These are phyloP conservation scores for Philaethria dido DNA, from an alignment of 2,888 invertebrate genomes.

Conservation along the genomic window DNA sequence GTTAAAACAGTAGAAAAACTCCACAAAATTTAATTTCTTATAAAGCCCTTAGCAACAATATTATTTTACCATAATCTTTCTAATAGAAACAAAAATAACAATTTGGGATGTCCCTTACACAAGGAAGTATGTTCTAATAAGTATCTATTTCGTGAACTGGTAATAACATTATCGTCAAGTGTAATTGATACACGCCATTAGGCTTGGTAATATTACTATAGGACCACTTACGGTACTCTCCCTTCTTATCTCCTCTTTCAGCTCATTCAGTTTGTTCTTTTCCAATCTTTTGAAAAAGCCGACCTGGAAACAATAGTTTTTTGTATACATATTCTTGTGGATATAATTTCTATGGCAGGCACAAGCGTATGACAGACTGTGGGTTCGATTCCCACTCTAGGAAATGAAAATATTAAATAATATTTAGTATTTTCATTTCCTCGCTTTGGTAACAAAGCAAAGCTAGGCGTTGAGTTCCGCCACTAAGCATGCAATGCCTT, in stretches of 20 bases:
- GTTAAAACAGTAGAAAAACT: too few relatives aligned
- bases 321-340: too few relatives aligned
- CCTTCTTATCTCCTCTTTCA: conserved; percentile 53
- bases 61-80: not conserved
- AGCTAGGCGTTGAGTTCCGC: too few relatives aligned
- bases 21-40: not conserved
- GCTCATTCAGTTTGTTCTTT: conserved; percentile 55
- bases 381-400: too few relatives aligned
- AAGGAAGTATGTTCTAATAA: not conserved
- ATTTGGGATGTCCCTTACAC: not conserved
- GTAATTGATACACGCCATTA: conserved; percentile 26
- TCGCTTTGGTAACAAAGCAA: too few relatives aligned
- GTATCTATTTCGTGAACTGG: not conserved
- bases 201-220: conserved; percentile 20
- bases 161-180: conserved; percentile 18
- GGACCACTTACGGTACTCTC: conserved; percentile 57
- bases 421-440: too few relatives aligned
- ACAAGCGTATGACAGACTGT: too few relatives aligned
- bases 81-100: not conserved
- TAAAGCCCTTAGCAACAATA: not conserved
- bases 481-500: too few relatives aligned
- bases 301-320: conserved; percentile 55
- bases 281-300: conserved; percentile 67
- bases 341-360: too few relatives aligned
- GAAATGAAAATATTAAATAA: too few relatives aligned